Evolutionary conservation across 1,140 invertebrate species (phyloP), one percentile per base, ranked within the genome.

Genomic region (Zeugodacus cucurbitae): DNA sequence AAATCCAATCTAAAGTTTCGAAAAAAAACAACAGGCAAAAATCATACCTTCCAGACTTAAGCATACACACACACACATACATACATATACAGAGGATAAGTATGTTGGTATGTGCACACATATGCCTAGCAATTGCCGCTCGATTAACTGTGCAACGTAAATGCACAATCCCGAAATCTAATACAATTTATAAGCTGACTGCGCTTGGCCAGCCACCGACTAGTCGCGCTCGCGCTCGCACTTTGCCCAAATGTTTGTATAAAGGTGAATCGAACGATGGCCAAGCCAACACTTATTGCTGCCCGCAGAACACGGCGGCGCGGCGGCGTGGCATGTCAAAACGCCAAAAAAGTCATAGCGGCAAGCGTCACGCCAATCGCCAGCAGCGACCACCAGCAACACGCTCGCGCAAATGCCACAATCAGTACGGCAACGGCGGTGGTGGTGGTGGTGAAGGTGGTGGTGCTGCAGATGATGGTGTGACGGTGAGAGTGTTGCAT

Each of bases 191-290:
- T 74, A 74, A 74, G 74, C 44, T 48, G 74, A 48, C 74, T 82
- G 20, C 22, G 22, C 58, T 22, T 62, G n/a, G 58, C 3, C n/a
- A 82, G 41, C 34, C 67, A 70, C 14, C n/a, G 74, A 44, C 37
- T 48, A 48, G 64, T 59, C 22, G 58, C 58, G 20, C 6, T 54
- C 48, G 58, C 58, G 4, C n/a, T 82, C 74, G 74, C 74, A 82
- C 74, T 82, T 82, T 82, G 41, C n/a, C 3, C n/a, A 82, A 82
- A 82, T 82, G 74, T n/a, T n/a, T n/a, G 37, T 10, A 14, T 48
- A 82, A 82, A 82, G 41, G 74, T 82, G 74, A 82, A 82, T n/a
- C n/a, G n/a, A 48, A 82, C 74, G 41, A 82, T 82, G 37, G 74
- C 74, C 74, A 82, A 48, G 22, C 48, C 41, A 22, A 26, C n/a